These are phyloP conservation scores for Apostichopus californicus DNA, from an alignment of 35 echinoderm and acorn worm genomes.

Conservation along the genomic window DNA sequence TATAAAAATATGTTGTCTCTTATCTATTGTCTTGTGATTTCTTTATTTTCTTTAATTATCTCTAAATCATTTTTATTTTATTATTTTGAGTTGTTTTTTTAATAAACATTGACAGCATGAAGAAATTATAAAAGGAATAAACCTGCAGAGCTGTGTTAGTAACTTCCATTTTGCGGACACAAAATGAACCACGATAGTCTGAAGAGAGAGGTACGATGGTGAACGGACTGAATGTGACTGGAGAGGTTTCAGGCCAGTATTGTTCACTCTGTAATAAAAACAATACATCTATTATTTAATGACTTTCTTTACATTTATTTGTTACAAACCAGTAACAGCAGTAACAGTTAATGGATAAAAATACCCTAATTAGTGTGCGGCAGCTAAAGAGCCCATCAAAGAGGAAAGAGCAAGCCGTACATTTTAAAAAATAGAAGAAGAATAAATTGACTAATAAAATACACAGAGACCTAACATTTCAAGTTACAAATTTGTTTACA, in stretches of 20 bases:
- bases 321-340: constrained; percentile 65
- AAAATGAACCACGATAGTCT: neutral
- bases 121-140: too few relatives aligned
- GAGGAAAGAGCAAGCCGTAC: too few relatives aligned
- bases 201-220: neutral
- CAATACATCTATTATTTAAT: neutral
- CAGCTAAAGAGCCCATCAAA: constrained; percentile 70
- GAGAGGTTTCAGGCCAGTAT: constrained; percentile 7
- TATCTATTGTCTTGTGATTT: too few relatives aligned
- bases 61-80: too few relatives aligned
- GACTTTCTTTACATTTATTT: constrained; percentile 57
- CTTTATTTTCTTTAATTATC: too few relatives aligned
- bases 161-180: constrained; percentile 12
- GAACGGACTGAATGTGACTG: constrained; percentile 4
- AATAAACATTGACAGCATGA: too few relatives aligned
- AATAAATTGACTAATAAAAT: too few relatives aligned
- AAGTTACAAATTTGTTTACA: too few relatives aligned
- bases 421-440: too few relatives aligned
- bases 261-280: constrained; percentile 10
- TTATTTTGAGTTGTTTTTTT: too few relatives aligned
- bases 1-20: too few relatives aligned
- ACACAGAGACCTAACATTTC: too few relatives aligned
- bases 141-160: constrained; percentile 15
- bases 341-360: constrained; percentile 84
- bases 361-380: constrained; percentile 63